Evolutionary conservation across 2,888 invertebrate genomes (phyloP), one percentile per base, ranked within the genome.

Genomic region (Cactoblastis cactorum): DNA sequence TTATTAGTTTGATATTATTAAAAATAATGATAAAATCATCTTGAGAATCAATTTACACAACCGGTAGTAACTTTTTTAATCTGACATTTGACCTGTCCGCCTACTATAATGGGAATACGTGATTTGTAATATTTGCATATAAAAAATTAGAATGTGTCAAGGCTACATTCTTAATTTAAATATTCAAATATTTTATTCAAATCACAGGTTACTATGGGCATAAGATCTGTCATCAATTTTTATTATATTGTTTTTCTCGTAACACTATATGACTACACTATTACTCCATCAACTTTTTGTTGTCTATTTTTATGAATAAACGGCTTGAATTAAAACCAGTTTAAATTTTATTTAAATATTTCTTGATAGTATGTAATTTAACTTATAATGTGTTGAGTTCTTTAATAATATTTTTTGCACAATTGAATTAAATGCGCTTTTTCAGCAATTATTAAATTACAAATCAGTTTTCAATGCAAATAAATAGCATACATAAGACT

Each of bases 161-260:
- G n/a, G n/a, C n/a, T 35, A 46, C 46, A 46, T 35, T 46, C 46
- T 33, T 33, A 35, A 14, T 39, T 43, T 43, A 14, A 43, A 43
- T 43, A 43, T 43, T 43, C 28, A 43, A 28, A 28, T 9, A n/a
- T n/a, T n/a, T 28, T 17, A 43, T 28, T 43, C 28, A 32, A 43
- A 43, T 17, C n/a, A n/a, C n/a, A n/a, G n/a, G 17, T 14, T 0
- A 11, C 15, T 43, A 28, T 32, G 15, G 43, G 14, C 43, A 28
- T 43, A 43, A 43, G 17, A 9, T 11, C 32, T 24, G 11, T 14
- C 15, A 43, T 43, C 43, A 28, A 11, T 43, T 43, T 43, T 43
- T 43, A 43, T 43, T 43, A 43, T 24, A 41, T 41, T 24, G 24
- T 28, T 43, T 43, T 43, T 43, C 14, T n/a, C n/a, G 17, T 6